Base-by-base conservation (phyloP, 2,113 vertebrate species). In the Poeciliopsis prolifica region DNA sequence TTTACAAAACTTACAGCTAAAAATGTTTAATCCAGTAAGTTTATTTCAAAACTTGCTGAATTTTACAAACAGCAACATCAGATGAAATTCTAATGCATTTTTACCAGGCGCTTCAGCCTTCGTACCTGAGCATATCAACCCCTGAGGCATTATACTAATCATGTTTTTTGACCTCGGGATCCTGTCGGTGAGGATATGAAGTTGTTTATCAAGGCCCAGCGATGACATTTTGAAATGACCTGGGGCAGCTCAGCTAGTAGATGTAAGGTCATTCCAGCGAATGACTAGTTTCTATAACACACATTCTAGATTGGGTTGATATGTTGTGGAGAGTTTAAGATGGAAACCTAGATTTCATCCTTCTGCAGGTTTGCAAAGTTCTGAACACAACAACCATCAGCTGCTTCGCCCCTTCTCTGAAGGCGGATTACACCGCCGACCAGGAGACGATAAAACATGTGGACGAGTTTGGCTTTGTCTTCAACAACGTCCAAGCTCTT, bases 391-490 rank as follows among this genome's bases (percentile, higher is more conserved):
- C 97, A 5, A 96, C 94, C 0, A 95, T 99, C 86, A 95, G 94
- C 75, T 99, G 97, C 86, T 95, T 96, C 22, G 97, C 97, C 0
- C 98, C 98, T 0, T 95, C 97, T 0, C 94, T 99, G 74, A 95
- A 91, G 31, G 61, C 93, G 0, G 96, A 99, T 75, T 94, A 95
- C 90, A 93, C 92, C 0, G 92, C 94, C 0, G 95, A 96, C 37
- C 93, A 95, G 81, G 98, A 99, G 19, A 86, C 95, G 0, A 92
- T 97, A 29, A 97, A 97, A 79, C 94, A 96, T 1, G 97, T 97
- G 0, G 97, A 99, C 0, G 98, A 99, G 93, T 96, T 99, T 24
- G 98, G 98, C 10, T 99, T 99, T 4, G 94, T 99, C 90, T 99
- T 99, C 81, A 99, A 99, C 94, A 99, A 99, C 0, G 98, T 99